Evolutionary conservation across 2,113 vertebrate species (phyloP).

Genomic region (Vulpes ferrilata): DNA sequence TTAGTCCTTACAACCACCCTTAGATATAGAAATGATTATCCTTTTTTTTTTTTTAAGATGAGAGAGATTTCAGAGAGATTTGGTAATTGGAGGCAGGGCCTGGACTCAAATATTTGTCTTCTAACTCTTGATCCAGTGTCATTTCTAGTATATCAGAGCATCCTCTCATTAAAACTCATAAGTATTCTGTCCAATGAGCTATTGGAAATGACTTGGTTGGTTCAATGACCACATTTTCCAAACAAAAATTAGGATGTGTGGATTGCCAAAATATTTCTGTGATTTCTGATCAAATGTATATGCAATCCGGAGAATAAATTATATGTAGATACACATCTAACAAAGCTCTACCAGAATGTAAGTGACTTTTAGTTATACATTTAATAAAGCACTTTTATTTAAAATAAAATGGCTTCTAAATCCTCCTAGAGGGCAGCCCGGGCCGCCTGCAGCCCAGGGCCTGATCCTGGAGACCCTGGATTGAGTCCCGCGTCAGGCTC

Average conservation of each 20-base stretch:
- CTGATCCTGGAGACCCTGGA: no score
- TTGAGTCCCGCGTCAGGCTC: no score
- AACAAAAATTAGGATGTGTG: background rate
- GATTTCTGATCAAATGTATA: slow-evolving; percentile 45
- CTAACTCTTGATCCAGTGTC: background rate
- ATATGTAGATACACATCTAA: background rate
- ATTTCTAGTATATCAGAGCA: background rate
- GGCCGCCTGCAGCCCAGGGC: no score
- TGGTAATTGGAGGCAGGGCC: slow-evolving; percentile 38
- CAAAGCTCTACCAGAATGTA: background rate
- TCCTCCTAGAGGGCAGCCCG: background rate
- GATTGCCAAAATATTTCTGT: background rate
- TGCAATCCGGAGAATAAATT: slow-evolving; percentile 1
- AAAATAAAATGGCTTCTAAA: slow-evolving; percentile 53
- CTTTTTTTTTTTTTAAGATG: background rate
- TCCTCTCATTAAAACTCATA: background rate
- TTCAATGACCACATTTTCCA: background rate
- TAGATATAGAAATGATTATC: background rate
- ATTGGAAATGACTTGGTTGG: slow-evolving; percentile 11
- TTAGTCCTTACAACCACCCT: background rate
- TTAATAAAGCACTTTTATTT: slow-evolving; percentile 20
- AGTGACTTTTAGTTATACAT: background rate
- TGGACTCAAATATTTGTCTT: background rate
- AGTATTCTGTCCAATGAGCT: background rate
- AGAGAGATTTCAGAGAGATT: slow-evolving; percentile 51